Evolutionary conservation across 2,797 vertebrate genomes (phyloP).

Genomic region (Schizopygopsis pylzovi): DNA sequence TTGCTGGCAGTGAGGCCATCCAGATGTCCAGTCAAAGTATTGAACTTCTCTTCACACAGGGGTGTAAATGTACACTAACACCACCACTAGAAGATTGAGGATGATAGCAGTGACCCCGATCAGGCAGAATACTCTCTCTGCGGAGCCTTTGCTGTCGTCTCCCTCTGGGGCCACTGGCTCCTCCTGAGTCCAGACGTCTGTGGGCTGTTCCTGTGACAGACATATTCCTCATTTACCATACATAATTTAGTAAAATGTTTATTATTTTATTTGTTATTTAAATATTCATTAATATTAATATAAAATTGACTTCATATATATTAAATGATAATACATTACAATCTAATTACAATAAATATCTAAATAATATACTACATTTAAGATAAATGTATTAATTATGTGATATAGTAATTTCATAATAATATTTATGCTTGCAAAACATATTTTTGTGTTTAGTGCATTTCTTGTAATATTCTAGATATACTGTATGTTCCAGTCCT

Average conservation of each 20-base stretch:
- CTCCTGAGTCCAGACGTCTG: slow-evolving; percentile 12
- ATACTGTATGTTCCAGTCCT: not conserved
- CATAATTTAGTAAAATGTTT: not conserved
- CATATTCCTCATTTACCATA: not conserved
- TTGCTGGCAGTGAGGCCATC: not conserved
- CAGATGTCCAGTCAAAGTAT: slow-evolving; percentile 7
- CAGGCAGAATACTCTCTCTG: slow-evolving; percentile 57
- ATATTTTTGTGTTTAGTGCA: not conserved
- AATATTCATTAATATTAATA: not conserved
- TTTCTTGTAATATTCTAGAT: not conserved
- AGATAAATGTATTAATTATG: not conserved
- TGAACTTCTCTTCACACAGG: slow-evolving; percentile 57
- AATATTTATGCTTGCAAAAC: not conserved
- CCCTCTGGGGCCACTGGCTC: not conserved
- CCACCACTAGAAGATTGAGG: slow-evolving; percentile 70
- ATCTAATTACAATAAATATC: too few species aligned
- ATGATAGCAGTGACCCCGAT: slow-evolving; percentile 64
- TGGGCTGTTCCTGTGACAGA: not conserved
- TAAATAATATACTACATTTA: not conserved
- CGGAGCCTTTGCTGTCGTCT: not conserved
- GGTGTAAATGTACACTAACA: slow-evolving; percentile 68
- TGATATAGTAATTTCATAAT: not conserved
- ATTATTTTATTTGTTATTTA: not conserved
- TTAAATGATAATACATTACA: too few species aligned
- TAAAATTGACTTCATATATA: too few species aligned